Percentiles rank a stretch among this genome's conserved stretches.
Evolutionary conservation across 2,888 invertebrate genomes (phyloP).

Genomic region (Machimus atricapillus): DNA sequence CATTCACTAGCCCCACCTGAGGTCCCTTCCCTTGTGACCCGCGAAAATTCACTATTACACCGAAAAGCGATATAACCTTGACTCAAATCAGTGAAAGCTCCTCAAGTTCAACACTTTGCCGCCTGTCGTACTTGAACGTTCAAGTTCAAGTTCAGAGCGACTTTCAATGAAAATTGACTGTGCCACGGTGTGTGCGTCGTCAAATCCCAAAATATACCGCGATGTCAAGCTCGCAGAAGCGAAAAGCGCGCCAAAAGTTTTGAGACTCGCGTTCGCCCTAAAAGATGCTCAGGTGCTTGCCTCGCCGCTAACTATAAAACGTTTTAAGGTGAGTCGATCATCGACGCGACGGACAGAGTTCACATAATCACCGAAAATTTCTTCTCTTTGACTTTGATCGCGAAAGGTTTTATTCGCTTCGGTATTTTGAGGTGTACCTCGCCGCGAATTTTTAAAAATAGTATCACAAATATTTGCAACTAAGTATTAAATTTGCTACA

Average conservation of each 20-base stretch:
- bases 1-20: not conserved
- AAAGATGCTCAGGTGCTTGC: not conserved
- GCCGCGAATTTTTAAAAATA: not conserved
- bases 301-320: not conserved
- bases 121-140: not conserved
- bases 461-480: not conserved
- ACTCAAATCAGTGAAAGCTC: slow-evolving; percentile 27
- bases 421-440: not conserved
- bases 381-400: not conserved
- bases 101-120: slow-evolving; percentile 9
- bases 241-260: slow-evolving; percentile 20
- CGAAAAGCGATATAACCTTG: slow-evolving; percentile 26
- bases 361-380: not conserved
- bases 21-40: not conserved
- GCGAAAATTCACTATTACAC: not conserved
- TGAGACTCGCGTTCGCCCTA: not conserved
- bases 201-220: slow-evolving; percentile 4
- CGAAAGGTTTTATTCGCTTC: slow-evolving; percentile 6
- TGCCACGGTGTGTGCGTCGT: not conserved
- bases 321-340: not conserved
- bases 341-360: not conserved
- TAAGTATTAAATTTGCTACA: not conserved
- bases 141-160: slow-evolving; percentile 33
- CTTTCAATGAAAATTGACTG: slow-evolving; percentile 16
- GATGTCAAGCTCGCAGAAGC: not conserved